Conservation (phyloP, 2,113 vertebrate species). For the Gymnorhina tibicen region DNA sequence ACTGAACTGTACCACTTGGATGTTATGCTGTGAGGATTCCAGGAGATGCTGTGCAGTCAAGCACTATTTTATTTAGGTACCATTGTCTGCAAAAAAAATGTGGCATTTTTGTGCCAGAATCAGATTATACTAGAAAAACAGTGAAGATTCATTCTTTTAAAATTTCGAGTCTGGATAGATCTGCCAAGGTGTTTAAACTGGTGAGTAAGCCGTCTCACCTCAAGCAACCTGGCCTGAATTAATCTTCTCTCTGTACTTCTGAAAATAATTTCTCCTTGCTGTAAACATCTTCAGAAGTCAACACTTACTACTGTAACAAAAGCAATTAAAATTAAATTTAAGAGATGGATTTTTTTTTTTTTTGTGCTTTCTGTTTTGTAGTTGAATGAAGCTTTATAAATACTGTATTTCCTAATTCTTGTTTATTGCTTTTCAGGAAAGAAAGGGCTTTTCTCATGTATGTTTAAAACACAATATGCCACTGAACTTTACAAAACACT, state of each 20-base stretch:
- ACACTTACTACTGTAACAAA: neutral
- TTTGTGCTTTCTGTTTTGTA: neutral
- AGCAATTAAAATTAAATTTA: neutral
- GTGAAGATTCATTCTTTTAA: neutral
- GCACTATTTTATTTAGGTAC: neutral
- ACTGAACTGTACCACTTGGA: neutral
- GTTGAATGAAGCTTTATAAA: neutral
- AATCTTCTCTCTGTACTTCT: neutral
- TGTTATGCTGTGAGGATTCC: neutral
- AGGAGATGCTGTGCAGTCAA: neutral
- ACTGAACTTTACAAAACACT: neutral
- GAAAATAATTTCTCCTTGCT: neutral
- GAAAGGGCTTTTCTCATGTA: neutral
- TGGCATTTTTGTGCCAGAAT: neutral
- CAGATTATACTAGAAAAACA: neutral
- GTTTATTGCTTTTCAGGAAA: neutral
- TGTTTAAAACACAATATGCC: neutral
- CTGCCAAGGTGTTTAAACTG: neutral
- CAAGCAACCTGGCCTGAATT: neutral
- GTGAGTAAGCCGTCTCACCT: neutral
- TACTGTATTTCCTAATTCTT: neutral
- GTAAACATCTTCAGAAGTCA: neutral
- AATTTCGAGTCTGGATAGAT: neutral
- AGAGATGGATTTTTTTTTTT: rapidly evolving
- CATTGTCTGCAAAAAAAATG: neutral